These are phyloP conservation scores for Paramormyrops hopkinsi DNA, from an alignment of 2,797 vertebrate species.

Conservation along the genomic window DNA sequence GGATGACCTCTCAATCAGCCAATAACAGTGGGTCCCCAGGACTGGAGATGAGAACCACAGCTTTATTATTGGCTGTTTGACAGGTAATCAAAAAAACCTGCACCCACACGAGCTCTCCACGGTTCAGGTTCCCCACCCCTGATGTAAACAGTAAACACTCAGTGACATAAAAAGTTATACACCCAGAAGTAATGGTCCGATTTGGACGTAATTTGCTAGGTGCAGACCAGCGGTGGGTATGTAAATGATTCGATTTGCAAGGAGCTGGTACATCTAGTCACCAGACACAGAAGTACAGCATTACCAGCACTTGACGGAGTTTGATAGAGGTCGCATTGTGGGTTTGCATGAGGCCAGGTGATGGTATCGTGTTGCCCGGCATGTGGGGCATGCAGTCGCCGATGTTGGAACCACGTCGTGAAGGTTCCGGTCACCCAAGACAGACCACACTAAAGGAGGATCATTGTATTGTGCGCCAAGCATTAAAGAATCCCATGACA, in stretches of 20 bases:
- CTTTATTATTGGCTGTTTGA: not conserved
- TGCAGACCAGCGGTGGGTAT: not conserved
- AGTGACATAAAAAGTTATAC: not conserved
- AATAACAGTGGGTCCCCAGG: not conserved
- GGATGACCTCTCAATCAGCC: not conserved
- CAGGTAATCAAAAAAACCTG: not conserved
- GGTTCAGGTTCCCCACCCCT: not conserved
- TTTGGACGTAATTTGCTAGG: not conserved
- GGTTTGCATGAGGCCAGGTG: not conserved
- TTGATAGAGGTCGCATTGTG: not conserved
- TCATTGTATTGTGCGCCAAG: too few species aligned
- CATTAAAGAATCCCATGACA: too few species aligned
- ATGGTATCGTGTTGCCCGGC: not conserved
- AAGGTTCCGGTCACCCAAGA: too few species aligned
- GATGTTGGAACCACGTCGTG: too few species aligned
- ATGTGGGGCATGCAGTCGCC: not conserved
- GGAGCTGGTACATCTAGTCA: not conserved
- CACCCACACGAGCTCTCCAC: not conserved
- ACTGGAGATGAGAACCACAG: not conserved
- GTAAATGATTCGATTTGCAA: not conserved
- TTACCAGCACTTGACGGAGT: not conserved
- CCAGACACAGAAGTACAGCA: not conserved
- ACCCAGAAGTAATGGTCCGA: not conserved
- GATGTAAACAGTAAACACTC: not conserved
- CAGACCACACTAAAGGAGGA: too few species aligned